Conservation (phyloP, 2,888 invertebrate species). For the Synergus umbraculus region DNA sequence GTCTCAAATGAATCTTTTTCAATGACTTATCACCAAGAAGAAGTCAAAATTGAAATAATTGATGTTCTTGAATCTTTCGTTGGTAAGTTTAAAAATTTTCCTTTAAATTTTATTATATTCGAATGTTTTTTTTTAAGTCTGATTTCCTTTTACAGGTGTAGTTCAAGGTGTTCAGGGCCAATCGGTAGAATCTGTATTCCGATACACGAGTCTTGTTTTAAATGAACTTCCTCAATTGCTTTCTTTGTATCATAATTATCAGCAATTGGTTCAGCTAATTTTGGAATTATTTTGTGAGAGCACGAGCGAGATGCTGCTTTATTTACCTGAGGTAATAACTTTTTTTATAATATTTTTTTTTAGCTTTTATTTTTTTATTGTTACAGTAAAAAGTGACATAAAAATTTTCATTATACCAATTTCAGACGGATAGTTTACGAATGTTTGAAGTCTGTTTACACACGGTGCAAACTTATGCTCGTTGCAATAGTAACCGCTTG, state of each 20-base stretch:
- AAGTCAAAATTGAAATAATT: slow-evolving; percentile 83
- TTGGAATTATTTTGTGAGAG: slow-evolving; percentile 86
- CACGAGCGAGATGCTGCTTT: slow-evolving; percentile 85
- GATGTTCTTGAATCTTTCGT: slow-evolving; percentile 88
- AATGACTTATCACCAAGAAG: slow-evolving; percentile 81
- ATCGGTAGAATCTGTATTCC: slow-evolving; percentile 79
- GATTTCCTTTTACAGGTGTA: slow-evolving; percentile 78
- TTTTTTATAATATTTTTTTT: background rate
- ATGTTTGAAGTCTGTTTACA: slow-evolving; percentile 85
- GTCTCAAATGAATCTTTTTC: slow-evolving; percentile 79
- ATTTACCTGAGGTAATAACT: slow-evolving; percentile 74
- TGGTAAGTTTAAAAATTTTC: slow-evolving; percentile 68
- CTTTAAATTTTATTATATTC: slow-evolving; percentile 33
- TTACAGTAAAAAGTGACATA: background rate
- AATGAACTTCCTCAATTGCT: slow-evolving; percentile 85
- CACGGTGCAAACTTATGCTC: slow-evolving; percentile 85
- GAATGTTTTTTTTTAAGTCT: background rate
- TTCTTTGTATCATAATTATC: slow-evolving; percentile 88
- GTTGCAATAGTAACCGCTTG: slow-evolving; percentile 83
- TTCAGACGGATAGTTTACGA: slow-evolving; percentile 80
- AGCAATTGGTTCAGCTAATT: slow-evolving; percentile 87
- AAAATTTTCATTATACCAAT: slow-evolving; percentile 42
- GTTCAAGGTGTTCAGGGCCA: slow-evolving; percentile 81
- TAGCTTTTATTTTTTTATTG: background rate
- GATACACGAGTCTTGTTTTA: slow-evolving; percentile 82